Base-by-base conservation (phyloP, 2,888 invertebrate species). In the Eupithecia abbreviata region DNA sequence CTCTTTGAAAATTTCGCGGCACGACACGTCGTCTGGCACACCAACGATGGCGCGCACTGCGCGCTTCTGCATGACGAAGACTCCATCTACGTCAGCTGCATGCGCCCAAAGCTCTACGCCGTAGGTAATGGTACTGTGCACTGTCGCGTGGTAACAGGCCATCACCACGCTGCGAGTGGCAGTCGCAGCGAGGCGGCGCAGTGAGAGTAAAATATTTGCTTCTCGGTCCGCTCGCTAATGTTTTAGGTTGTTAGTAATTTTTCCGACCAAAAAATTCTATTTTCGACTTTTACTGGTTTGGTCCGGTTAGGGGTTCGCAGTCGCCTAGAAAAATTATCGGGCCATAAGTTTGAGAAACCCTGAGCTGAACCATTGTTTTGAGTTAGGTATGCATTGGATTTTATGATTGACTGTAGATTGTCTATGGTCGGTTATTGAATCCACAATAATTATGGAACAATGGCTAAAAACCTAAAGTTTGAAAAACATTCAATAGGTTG, bases 321-420 rank as follows among this genome's bases (percentile, higher is more conserved):
- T 58, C 9, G 5, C 6, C 18, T 58, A 7, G 49, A 4, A 58
- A 6, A 3, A 6, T 58, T 18, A 18, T 58, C 18, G 9, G 30
- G 18, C 30, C 18, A 12, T 62, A 62, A 62, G 62, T 62, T 62
- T 62, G 62, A 62, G 62, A 62, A 30, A 30, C 62, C 30, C 2
- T 62, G 62, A 30, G 18, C 58, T 7, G n/a, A n/a, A 12, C n/a
- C 18, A 30, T 62, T 30, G 62, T 62, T 30, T 62, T 62, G 62
- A 30, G 42, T 49, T 18, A n/a, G 1, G 55, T 72, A 65, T 76
- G 73, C 30, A 51, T 73, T 51, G 58, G 55, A 58, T 66, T 73
- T 73, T 7, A 72, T 75, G 73, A 76, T 70, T 72, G 66, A 71
- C 30, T 30, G 18, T 65, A 42, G 69, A 76, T 70, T 76, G 72